These are phyloP conservation scores for Calvadosia cruxmelitensis DNA, from an alignment of 30 jellyfish, hydroid and myxozoan species.

Conservation along the genomic window DNA sequence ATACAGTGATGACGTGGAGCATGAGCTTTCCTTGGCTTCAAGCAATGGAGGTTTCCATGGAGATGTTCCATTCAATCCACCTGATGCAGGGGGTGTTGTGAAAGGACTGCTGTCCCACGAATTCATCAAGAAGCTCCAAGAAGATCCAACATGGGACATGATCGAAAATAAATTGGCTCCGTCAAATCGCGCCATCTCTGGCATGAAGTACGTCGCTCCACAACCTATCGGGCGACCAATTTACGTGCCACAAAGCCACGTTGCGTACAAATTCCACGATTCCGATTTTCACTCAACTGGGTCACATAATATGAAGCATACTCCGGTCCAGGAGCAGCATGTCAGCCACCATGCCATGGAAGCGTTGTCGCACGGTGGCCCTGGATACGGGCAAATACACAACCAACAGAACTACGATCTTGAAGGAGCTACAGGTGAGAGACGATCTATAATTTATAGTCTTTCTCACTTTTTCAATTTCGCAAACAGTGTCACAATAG, in stretches of 20 bases:
- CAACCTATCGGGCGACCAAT: neutral
- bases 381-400: neutral
- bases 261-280: neutral
- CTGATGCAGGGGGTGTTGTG: neutral
- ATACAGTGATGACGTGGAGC: neutral
- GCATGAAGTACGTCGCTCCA: neutral
- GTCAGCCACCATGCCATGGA: slow-evolving; percentile 2
- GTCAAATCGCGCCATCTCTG: neutral
- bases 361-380: neutral
- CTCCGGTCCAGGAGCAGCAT: neutral
- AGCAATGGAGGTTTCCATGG: neutral
- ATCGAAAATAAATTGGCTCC: neutral
- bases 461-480: too few relatives aligned
- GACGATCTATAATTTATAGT: too few relatives aligned
- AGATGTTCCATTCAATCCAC: neutral
- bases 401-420: neutral
- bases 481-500: too few relatives aligned
- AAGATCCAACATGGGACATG: neutral
- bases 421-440: neutral
- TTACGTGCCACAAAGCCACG: neutral
- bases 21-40: neutral
- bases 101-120: neutral
- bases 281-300: neutral
- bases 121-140: neutral
- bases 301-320: neutral